Evolutionary conservation across 92 coral and sea anemone species (phyloP), one percentile per base, ranked within the genome.

Genomic region (Chrysogorgia sp.): DNA sequence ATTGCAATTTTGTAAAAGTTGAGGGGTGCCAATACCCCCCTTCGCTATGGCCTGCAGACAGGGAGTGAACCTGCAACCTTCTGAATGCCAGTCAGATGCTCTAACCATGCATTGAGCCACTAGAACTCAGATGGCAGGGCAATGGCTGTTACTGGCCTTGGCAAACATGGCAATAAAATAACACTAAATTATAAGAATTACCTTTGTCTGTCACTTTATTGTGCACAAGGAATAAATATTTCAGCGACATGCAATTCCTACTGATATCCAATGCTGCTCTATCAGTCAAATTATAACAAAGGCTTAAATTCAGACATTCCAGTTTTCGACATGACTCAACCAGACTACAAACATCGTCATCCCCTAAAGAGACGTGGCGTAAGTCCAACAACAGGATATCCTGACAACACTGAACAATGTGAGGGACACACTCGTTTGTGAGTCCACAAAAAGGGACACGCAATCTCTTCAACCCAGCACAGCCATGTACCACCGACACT

Each of bases 151-250:
- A n/a, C n/a, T n/a, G n/a, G n/a, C n/a, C n/a, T n/a, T n/a, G n/a
- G n/a, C n/a, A n/a, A n/a, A n/a, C n/a, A n/a, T n/a, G n/a, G n/a
- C n/a, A n/a, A n/a, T n/a, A n/a, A n/a, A n/a, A n/a, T n/a, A n/a
- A n/a, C n/a, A n/a, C 8, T 29, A 34, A 71, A 22, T 33, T 30
- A 74, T 8, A 34, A 19, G 15, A 32, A 76, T 74, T 77, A 96
- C 99, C 99, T 68, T 69, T 60, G 79, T 96, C 99, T 24, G 96
- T 92, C 24, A 96, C 86, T 77, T 86, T 83, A 52, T 93, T 92
- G 65, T 92, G 92, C 22, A 96, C 97, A 76, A 96, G 60, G 83
- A 87, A 89, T 40, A 96, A 70, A 77, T 93, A 84, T 45, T 82
- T 82, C 45, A 96, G 86, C 28, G 67, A 4, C 21, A 67, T 77